Conservation (phyloP, 2,888 invertebrate species). For the Meghimatium bilineatum region DNA sequence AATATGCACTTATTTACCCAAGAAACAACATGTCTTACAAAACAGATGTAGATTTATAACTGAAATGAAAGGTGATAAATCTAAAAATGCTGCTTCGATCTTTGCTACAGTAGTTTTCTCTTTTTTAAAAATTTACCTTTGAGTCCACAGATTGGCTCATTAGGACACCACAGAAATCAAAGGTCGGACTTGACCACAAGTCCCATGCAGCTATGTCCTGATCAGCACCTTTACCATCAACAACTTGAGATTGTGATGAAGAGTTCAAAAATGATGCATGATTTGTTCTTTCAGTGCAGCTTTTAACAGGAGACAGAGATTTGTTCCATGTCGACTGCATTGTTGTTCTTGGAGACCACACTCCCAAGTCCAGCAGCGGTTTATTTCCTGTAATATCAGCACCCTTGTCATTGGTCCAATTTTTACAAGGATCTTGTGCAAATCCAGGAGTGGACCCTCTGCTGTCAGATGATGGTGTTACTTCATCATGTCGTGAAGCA, state of each 20-base stretch:
- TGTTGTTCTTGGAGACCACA: slow-evolving; percentile 13
- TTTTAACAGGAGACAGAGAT: neutral
- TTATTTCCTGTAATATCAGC: neutral
- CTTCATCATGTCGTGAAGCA: slow-evolving; percentile 26
- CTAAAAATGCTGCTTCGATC: neutral
- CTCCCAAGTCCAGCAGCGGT: no score
- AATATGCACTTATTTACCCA: no score
- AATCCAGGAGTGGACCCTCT: slow-evolving; percentile 13
- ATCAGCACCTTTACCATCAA: neutral
- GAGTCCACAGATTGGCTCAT: neutral
- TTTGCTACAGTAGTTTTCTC: slow-evolving; percentile 4
- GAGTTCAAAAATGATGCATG: neutral
- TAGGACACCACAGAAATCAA: slow-evolving; percentile 29
- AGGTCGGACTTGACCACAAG: slow-evolving; percentile 42
- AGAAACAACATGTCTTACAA: neutral
- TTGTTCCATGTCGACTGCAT: neutral
- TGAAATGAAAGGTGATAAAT: neutral
- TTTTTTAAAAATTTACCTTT: neutral
- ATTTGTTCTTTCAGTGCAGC: neutral
- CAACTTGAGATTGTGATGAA: neutral
- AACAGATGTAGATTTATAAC: neutral
- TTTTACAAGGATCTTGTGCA: slow-evolving; percentile 13
- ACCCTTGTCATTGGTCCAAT: neutral
- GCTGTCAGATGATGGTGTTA: slow-evolving; percentile 18
- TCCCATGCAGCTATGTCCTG: slow-evolving; percentile 24